Evolutionary conservation across 2,113 vertebrate species (phyloP).

Genomic region (Columba livia): DNA sequence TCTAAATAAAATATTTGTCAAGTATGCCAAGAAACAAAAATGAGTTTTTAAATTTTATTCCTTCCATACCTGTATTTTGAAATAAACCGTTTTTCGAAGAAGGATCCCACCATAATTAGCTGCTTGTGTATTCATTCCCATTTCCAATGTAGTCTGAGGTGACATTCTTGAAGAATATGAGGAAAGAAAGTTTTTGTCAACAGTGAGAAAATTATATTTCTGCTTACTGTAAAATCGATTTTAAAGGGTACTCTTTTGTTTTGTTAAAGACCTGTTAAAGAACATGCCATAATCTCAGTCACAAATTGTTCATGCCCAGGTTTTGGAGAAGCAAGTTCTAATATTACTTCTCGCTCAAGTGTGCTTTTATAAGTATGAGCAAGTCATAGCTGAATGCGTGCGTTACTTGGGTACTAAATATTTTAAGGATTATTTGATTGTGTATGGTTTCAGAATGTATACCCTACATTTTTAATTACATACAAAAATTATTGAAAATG

Average conservation of each 20-base stretch:
- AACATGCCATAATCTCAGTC: neutral
- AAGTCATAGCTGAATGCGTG: neutral
- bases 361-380: neutral
- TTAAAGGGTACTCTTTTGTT: neutral
- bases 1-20: neutral
- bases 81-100: neutral
- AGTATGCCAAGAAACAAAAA: neutral
- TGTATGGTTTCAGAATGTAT: neutral
- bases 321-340: neutral
- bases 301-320: neutral
- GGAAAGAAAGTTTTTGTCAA: neutral
- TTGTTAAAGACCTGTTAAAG: neutral
- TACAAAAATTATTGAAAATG: neutral
- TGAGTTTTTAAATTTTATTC: neutral
- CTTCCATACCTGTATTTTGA: neutral
- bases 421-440: neutral
- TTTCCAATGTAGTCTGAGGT: neutral
- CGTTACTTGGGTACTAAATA: neutral
- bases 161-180: neutral
- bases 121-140: neutral
- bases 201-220: neutral
- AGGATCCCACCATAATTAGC: neutral
- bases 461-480: neutral
- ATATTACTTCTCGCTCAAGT: neutral
- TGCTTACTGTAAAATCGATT: neutral